Conservation (phyloP, 35 echinoderm and acorn worm species). For the Amphiura filiformis region DNA sequence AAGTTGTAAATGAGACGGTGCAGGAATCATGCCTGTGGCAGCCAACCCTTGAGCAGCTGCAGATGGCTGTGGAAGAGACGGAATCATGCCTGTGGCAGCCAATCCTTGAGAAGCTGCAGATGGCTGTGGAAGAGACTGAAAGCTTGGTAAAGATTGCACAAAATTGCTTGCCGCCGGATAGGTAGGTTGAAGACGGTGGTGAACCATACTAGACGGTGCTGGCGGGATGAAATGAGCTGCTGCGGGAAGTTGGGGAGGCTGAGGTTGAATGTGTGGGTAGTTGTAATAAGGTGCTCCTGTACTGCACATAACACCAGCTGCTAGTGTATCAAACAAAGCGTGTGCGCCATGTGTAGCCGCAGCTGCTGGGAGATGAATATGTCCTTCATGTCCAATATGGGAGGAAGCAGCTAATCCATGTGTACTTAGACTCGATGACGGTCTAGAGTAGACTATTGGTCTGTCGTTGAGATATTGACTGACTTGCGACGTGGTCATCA, state of each 20-base stretch:
- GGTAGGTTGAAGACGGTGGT: neutral
- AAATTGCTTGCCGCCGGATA: too few species aligned
- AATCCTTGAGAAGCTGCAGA: neutral
- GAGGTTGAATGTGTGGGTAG: neutral
- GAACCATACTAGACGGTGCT: neutral
- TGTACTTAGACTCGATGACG: neutral
- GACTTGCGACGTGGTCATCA: conserved; percentile 27
- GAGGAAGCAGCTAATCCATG: neutral
- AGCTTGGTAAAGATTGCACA: conserved; percentile 2
- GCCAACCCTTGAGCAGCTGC: neutral
- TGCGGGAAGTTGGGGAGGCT: too few species aligned
- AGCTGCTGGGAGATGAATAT: neutral
- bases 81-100: neutral
- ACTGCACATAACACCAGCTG: neutral
- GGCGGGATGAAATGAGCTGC: too few species aligned
- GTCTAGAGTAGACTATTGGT: neutral
- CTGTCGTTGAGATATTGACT: conserved; percentile 49
- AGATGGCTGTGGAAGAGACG: neutral
- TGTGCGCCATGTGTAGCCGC: neutral
- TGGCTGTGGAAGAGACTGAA: neutral
- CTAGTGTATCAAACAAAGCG: too few species aligned
- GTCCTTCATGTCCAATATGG: too few species aligned
- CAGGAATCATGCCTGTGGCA: neutral
- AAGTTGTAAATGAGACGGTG: neutral
- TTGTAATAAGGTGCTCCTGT: neutral